These are phyloP conservation scores for Gasteruption jaculator DNA, from an alignment of 2,888 invertebrate species.

Conservation along the genomic window DNA sequence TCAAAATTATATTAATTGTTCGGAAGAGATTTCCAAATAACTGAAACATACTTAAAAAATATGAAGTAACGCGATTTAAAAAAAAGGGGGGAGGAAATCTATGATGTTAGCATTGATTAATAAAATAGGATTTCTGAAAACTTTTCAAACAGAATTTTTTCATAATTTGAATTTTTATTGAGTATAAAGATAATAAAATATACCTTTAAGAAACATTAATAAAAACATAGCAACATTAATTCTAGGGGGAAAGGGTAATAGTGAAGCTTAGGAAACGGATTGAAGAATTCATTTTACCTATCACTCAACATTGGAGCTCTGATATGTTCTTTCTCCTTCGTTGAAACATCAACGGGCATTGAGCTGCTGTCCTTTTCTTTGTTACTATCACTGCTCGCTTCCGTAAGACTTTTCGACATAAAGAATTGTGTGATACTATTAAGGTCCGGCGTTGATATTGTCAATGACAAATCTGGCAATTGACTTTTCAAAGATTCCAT, in stretches of 20 bases:
- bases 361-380: conserved; percentile 40
- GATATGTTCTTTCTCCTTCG: conserved; percentile 31
- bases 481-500: conserved; percentile 62
- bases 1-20: no score
- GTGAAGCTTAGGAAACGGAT: no score
- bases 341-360: conserved; percentile 33
- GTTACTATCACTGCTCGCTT: conserved; percentile 34
- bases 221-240: no score
- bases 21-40: conserved; percentile 3
- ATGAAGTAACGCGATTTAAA: no score
- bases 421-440: conserved; percentile 70
- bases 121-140: no score
- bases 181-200: no score
- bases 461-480: conserved; percentile 65
- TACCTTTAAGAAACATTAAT: no score
- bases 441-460: conserved; percentile 67
- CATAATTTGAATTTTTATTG: no score
- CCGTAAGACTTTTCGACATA: conserved; percentile 53
- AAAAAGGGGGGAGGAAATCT: no score
- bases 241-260: no score
- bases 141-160: no score
- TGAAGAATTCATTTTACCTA: conserved; percentile 35
- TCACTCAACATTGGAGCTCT: conserved; percentile 36
- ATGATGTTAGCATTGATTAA: no score
- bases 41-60: background rate